Conservation (phyloP, 2,113 vertebrate genomes). For the Puntigrus tetrazona region DNA sequence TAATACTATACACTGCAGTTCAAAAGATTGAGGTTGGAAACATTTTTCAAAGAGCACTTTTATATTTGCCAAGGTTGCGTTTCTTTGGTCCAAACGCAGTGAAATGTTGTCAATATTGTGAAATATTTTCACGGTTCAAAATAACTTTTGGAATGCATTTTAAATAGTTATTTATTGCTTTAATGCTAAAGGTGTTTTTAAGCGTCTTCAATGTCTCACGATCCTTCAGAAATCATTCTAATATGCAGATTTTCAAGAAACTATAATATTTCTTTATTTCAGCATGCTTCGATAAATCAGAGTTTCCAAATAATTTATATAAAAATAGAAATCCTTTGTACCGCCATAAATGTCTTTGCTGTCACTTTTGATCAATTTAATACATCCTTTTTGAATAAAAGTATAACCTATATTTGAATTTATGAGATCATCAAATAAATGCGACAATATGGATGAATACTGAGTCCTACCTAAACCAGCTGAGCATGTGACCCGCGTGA, state of each 20-base stretch:
- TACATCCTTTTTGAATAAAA: background rate
- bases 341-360: background rate
- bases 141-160: background rate
- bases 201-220: background rate
- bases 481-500: slow-evolving; percentile 97
- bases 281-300: no score
- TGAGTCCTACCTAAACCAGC: slow-evolving; percentile 93
- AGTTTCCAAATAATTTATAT: background rate
- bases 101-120: background rate
- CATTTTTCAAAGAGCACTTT: background rate
- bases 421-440: background rate
- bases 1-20: background rate
- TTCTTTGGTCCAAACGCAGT: background rate
- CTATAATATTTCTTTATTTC: background rate
- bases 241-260: background rate
- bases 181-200: background rate
- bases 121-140: background rate
- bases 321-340: background rate
- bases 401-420: background rate
- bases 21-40: background rate
- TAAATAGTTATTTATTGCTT: background rate
- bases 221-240: background rate
- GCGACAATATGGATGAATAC: background rate
- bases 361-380: background rate
- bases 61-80: background rate